phyloP scores from a whole-genome alignment of 2,888 invertebrate species.

The Sinohyriopsis cumingii region DNA sequence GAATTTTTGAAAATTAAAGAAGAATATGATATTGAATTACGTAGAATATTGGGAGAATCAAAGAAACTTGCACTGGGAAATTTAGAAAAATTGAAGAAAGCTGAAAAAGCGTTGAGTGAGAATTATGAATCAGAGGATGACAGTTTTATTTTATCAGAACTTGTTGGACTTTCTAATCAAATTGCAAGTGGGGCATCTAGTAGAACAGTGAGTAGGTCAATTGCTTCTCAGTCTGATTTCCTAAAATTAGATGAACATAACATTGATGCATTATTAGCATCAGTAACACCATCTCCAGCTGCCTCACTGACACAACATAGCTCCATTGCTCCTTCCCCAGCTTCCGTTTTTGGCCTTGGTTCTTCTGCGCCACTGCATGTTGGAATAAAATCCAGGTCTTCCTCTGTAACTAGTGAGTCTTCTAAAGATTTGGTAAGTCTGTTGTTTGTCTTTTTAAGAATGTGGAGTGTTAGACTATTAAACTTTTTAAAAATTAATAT shows the following conservation, averaged over 20 bases:
- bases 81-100: conserved; percentile 57
- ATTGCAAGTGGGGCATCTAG: conserved; percentile 39
- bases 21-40: conserved; percentile 55
- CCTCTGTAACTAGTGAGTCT: conserved; percentile 37
- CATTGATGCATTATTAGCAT: conserved; percentile 45
- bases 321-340: conserved; percentile 1
- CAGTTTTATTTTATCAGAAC: conserved; percentile 34
- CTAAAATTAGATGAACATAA: conserved; percentile 41
- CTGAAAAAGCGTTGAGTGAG: conserved; percentile 57
- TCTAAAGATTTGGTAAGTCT: conserved; percentile 19
- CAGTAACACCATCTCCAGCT: conserved; percentile 42
- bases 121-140: conserved; percentile 53
- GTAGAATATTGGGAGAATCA: conserved; percentile 57
- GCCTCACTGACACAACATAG: conserved; percentile 9
- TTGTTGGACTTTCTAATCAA: conserved; percentile 29
- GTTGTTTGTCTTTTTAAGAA: too few species aligned
- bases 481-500: too few species aligned
- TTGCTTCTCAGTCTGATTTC: conserved; percentile 34
- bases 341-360: conserved; percentile 1
- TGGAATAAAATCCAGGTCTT: conserved; percentile 24
- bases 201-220: conserved; percentile 44
- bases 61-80: conserved; percentile 58
- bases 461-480: too few species aligned
- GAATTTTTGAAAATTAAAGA: conserved; percentile 53
- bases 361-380: conserved; percentile 14